phyloP scores from a whole-genome alignment of 92 coral and sea anemone species.

The Siderastrea radians region DNA sequence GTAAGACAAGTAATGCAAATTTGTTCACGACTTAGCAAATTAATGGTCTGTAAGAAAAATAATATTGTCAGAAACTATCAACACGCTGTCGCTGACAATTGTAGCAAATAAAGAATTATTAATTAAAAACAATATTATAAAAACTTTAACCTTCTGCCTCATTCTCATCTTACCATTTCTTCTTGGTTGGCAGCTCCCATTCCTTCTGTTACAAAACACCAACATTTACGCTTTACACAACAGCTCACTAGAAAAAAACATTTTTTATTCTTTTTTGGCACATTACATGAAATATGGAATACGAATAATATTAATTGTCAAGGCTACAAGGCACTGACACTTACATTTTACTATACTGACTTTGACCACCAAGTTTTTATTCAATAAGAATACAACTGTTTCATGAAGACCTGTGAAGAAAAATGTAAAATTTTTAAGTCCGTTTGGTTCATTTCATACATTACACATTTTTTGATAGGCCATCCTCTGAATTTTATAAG shows the following conservation, averaged over 20 bases:
- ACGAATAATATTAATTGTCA: neutral
- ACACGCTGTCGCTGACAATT: too few relatives aligned
- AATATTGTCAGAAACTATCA: too few relatives aligned
- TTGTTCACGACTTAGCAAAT: too few relatives aligned
- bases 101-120: too few relatives aligned
- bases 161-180: conserved; percentile 83
- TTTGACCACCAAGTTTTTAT: conserved; percentile 94
- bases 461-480: too few relatives aligned
- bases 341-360: conserved; percentile 92
- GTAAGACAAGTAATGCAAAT: too few relatives aligned
- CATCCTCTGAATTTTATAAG: too few relatives aligned
- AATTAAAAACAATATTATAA: too few relatives aligned
- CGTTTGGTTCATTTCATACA: too few relatives aligned
- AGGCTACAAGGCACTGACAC: conserved; percentile 19
- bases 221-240: conserved; percentile 97
- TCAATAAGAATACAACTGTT: conserved; percentile 86
- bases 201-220: conserved; percentile 99
- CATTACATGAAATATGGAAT: neutral
- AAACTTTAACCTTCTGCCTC: too few relatives aligned
- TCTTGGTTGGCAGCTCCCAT: conserved; percentile 99
- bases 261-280: too few relatives aligned
- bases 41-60: too few relatives aligned
- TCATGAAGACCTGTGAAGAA: conserved; percentile 76
- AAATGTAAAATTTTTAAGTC: neutral
- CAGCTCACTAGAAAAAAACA: conserved; percentile 78